Evolutionary conservation across 2,113 vertebrate species (phyloP).

Genomic region (Bujurquina vittata): DNA sequence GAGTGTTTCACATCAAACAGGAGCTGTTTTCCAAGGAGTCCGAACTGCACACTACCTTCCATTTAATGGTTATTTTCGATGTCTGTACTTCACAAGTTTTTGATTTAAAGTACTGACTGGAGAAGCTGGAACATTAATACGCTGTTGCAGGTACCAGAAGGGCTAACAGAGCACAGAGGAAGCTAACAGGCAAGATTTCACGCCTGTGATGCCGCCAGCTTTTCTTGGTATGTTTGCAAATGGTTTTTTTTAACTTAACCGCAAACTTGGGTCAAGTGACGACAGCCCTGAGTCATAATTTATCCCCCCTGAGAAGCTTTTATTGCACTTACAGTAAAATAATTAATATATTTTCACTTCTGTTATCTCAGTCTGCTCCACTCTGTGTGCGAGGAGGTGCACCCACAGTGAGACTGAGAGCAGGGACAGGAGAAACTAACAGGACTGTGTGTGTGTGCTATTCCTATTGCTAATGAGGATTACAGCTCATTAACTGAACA

Average conservation of each 20-base stretch:
- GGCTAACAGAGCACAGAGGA: neutral
- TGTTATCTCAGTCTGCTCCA: neutral
- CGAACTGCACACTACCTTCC: neutral
- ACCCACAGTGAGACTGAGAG: neutral
- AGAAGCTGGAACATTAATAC: accelerated
- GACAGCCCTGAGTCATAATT: neutral
- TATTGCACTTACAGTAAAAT: neutral
- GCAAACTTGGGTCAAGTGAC: neutral
- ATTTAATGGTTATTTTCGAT: too few species aligned
- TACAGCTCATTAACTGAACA: neutral
- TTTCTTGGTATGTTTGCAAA: neutral
- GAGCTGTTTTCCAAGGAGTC: too few species aligned
- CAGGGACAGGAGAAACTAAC: neutral
- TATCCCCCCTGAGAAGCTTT: neutral
- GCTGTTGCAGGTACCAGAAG: too few species aligned
- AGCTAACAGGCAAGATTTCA: neutral
- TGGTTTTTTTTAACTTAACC: neutral
- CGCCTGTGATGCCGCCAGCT: neutral
- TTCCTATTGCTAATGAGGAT: neutral
- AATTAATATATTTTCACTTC: neutral
- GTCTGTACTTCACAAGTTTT: neutral
- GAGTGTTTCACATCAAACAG: neutral
- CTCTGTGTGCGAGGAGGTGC: neutral
- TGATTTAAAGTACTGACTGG: neutral
- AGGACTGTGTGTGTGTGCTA: accelerated